phyloP scores from a whole-genome alignment of 2,113 vertebrate species.

The Pyrgilauda ruficollis region DNA sequence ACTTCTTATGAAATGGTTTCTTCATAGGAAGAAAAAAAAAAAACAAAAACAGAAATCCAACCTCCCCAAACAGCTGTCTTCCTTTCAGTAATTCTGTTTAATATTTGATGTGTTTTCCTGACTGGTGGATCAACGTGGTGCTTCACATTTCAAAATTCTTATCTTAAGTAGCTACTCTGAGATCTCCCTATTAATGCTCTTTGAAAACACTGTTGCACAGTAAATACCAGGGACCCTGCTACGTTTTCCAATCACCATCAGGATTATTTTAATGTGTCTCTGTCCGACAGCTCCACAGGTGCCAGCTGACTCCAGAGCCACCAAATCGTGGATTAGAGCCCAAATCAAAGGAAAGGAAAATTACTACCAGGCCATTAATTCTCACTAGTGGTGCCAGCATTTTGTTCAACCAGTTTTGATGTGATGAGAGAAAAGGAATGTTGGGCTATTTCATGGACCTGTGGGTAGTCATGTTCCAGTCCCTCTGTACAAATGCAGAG shows the following conservation, averaged over 20 bases:
- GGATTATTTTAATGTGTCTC: not conserved
- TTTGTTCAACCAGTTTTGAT: not conserved
- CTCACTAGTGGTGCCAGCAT: not conserved
- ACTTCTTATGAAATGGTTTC: not conserved
- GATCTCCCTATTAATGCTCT: not conserved
- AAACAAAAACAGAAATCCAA: not conserved
- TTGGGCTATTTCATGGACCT: not conserved
- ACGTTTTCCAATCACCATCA: not conserved
- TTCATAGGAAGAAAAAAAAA: not conserved
- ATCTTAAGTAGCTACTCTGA: not conserved
- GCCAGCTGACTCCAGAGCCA: not conserved
- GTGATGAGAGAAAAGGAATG: not conserved
- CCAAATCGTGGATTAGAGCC: not conserved
- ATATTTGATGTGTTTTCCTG: not conserved
- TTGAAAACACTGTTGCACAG: not conserved
- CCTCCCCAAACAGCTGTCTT: not conserved
- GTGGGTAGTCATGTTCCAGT: not conserved
- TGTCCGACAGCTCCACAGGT: not conserved
- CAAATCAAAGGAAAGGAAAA: not conserved
- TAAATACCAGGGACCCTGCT: not conserved
- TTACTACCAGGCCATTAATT: not conserved
- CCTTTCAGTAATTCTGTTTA: not conserved
- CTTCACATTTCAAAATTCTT: not conserved
- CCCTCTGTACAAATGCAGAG: not conserved
- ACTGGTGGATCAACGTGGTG: not conserved